phyloP scores from a whole-genome alignment of 2,113 vertebrate genomes.

The Parus major region DNA sequence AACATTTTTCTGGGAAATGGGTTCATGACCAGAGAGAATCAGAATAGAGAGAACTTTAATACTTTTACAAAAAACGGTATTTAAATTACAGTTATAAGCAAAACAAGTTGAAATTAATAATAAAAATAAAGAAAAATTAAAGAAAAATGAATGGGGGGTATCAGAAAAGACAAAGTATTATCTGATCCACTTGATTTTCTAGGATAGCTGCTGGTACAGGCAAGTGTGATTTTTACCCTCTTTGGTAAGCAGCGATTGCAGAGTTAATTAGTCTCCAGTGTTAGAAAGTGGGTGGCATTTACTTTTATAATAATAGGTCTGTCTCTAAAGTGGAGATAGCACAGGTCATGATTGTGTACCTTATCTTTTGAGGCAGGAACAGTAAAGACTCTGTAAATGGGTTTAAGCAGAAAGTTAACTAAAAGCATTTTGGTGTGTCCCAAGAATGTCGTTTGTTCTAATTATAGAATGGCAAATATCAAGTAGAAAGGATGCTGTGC shows the following conservation, averaged over 20 bases:
- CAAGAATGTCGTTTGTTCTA: not conserved
- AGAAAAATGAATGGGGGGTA: rapidly evolving
- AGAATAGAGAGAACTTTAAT: not conserved
- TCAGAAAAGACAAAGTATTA: not conserved
- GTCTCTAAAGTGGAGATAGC: not conserved
- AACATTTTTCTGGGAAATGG: not conserved
- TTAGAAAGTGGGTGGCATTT: constrained; percentile 43
- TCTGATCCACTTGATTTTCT: not conserved
- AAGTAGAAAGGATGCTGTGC: not conserved
- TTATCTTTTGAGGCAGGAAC: not conserved
- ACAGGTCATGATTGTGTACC: not conserved
- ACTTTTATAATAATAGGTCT: constrained; percentile 1
- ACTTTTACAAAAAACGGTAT: not conserved
- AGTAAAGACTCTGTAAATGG: not conserved
- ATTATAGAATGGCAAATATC: constrained; percentile 45
- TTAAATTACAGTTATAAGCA: not conserved
- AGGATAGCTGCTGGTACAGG: not conserved
- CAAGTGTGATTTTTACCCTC: not conserved
- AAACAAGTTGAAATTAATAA: not conserved
- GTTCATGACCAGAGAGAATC: not conserved
- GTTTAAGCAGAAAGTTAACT: constrained; percentile 13
- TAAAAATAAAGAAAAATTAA: not conserved
- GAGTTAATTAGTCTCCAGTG: constrained; percentile 30
- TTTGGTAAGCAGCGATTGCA: not conserved
- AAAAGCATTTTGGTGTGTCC: not conserved